Conservation (phyloP, 1,140 invertebrate species). For the Sipha flava region DNA sequence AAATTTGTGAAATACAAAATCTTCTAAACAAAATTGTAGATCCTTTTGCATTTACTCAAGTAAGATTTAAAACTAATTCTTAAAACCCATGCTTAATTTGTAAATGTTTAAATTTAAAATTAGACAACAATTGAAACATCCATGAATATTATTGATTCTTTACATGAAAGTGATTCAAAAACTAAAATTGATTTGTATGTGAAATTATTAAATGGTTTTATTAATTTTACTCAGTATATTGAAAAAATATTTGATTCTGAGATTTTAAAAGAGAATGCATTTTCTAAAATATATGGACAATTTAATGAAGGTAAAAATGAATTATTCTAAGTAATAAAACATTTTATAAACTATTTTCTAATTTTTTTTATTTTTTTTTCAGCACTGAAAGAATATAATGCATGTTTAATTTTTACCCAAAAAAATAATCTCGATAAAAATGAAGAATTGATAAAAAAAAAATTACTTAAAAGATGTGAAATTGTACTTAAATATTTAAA, state of each 20-base stretch:
- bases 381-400: neutral
- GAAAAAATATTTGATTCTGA: neutral
- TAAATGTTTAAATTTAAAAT: neutral
- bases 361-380: neutral
- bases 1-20: constrained; percentile 9
- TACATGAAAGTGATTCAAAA: neutral
- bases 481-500: constrained; percentile 15
- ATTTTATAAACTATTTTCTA: neutral
- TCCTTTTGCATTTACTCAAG: neutral
- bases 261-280: neutral
- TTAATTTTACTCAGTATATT: constrained; percentile 3
- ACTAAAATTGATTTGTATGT: neutral
- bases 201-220: neutral
- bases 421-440: neutral
- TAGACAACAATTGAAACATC: constrained; percentile 11
- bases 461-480: constrained; percentile 13
- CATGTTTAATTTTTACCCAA: neutral
- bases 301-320: neutral
- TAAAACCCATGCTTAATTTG: neutral
- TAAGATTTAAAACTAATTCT: neutral
- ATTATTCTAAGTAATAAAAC: neutral
- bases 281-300: neutral
- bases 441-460: neutral
- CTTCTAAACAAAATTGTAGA: neutral
- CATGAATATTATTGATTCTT: neutral